These are phyloP conservation scores for Poeciliopsis turrubarensis DNA, from an alignment of 2,113 vertebrate species.

Conservation along the genomic window DNA sequence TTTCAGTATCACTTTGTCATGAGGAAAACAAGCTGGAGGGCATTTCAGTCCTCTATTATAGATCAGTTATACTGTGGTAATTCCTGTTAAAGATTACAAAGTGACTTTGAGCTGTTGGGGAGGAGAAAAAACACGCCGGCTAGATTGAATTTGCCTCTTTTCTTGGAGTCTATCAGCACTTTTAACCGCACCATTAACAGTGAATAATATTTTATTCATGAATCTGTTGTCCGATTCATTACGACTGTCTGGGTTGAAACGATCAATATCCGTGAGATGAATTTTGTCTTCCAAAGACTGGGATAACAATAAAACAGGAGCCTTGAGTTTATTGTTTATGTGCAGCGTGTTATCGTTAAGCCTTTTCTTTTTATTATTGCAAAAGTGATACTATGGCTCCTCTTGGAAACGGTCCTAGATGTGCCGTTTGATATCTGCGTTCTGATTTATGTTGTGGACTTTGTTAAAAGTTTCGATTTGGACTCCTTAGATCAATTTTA, in stretches of 20 bases:
- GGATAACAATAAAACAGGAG: not conserved
- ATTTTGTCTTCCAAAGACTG: not conserved
- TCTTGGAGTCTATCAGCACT: conserved; percentile 1
- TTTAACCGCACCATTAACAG: conserved; percentile 1
- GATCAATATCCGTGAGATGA: conserved; percentile 2
- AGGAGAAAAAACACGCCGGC: not conserved
- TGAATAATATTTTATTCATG: conserved; percentile 10
- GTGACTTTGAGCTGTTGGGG: conserved; percentile 3
- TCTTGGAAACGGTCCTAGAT: not conserved
- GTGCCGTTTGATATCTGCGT: not conserved
- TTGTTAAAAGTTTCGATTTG: not conserved
- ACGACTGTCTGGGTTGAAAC: not conserved
- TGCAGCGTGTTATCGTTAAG: not conserved
- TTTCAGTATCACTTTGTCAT: not conserved
- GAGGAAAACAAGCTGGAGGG: conserved; percentile 3
- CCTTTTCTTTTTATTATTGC: not conserved
- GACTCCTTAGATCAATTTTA: not conserved
- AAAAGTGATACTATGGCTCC: not conserved
- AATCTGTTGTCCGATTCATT: conserved; percentile 1
- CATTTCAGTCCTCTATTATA: not conserved
- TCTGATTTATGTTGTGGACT: not conserved
- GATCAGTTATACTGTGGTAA: not conserved
- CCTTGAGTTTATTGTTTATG: not conserved
- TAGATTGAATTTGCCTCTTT: conserved; percentile 1
- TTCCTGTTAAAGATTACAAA: conserved; percentile 7